Conservation (phyloP, 2,113 vertebrate genomes). For the Speoplatyrhinus poulsoni region DNA sequence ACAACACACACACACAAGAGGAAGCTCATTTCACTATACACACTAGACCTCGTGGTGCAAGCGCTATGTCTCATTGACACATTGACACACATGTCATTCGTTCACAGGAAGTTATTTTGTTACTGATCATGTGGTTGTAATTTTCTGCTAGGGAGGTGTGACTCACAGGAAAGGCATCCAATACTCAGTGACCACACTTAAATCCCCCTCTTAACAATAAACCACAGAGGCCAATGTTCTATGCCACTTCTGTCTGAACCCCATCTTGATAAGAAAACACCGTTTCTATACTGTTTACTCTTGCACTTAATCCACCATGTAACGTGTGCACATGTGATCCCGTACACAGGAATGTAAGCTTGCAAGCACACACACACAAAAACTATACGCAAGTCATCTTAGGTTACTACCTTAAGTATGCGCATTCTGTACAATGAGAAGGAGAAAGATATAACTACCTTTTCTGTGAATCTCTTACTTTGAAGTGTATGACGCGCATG, state of each 20-base stretch:
- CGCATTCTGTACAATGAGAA: constrained; percentile 37
- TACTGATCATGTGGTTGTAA: not conserved
- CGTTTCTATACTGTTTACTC: constrained; percentile 7
- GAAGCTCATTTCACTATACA: constrained; percentile 41
- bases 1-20: constrained; percentile 9
- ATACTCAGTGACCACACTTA: constrained; percentile 34
- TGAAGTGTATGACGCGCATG: constrained; percentile 55
- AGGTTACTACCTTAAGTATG: constrained; percentile 45
- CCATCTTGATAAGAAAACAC: constrained; percentile 53
- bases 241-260: constrained; percentile 42
- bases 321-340: constrained; percentile 23
- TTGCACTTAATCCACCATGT: too few species aligned
- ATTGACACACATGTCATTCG: constrained; percentile 49
- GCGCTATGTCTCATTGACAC: constrained; percentile 28
- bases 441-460: constrained; percentile 28
- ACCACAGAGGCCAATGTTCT: constrained; percentile 43
- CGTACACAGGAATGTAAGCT: constrained; percentile 4
- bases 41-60: constrained; percentile 8
- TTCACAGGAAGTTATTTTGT: constrained; percentile 12
- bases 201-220: constrained; percentile 27
- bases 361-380: constrained; percentile 11
- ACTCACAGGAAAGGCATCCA: constrained; percentile 27
- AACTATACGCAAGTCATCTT: constrained; percentile 34
- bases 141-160: not conserved
- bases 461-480: constrained; percentile 62